Percentiles rank a stretch among this genome's conserved stretches.
phyloP scores from a whole-genome alignment of 1,140 invertebrate species.

The Pachyrhynchus sulphureomaculatus region DNA sequence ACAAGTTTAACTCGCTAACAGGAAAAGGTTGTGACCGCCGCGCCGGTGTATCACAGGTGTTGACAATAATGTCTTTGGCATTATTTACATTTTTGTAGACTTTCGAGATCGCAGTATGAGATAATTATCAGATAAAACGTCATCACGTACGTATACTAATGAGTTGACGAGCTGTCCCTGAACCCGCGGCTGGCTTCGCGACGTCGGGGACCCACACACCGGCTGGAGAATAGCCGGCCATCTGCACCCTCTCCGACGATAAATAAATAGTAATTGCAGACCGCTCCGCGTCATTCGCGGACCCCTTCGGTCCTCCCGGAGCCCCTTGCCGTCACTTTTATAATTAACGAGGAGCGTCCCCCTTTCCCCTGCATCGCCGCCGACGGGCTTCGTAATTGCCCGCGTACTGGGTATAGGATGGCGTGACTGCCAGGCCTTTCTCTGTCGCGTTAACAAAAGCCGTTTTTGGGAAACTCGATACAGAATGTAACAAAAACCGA shows the following conservation, averaged over 20 bases:
- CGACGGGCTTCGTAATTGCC: constrained; percentile 8
- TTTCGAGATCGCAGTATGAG: too few species aligned
- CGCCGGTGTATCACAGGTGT: too few species aligned
- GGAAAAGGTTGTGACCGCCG: too few species aligned
- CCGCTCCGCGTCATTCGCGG: neutral
- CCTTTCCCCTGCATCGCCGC: neutral
- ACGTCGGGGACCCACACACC: constrained; percentile 2
- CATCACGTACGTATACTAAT: too few species aligned
- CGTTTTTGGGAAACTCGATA: constrained; percentile 21
- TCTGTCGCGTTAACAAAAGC: constrained; percentile 16
- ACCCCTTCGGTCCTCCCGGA: neutral
- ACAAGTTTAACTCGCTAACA: too few species aligned
- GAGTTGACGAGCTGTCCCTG: neutral
- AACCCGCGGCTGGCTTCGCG: constrained; percentile 13
- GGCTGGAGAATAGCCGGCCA: neutral
- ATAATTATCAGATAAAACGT: too few species aligned
- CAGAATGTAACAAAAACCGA: constrained; percentile 11
- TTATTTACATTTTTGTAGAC: too few species aligned
- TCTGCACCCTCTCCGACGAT: constrained; percentile 18
- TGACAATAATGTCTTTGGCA: too few species aligned
- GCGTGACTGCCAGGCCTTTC: constrained; percentile 17
- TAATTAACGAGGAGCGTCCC: constrained; percentile 21
- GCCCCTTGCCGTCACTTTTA: constrained; percentile 17
- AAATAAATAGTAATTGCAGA: constrained; percentile 11
- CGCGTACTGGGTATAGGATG: constrained; percentile 14